These are phyloP conservation scores for Phainopepla nitens DNA, from an alignment of 2,113 vertebrate species.

Conservation along the genomic window DNA sequence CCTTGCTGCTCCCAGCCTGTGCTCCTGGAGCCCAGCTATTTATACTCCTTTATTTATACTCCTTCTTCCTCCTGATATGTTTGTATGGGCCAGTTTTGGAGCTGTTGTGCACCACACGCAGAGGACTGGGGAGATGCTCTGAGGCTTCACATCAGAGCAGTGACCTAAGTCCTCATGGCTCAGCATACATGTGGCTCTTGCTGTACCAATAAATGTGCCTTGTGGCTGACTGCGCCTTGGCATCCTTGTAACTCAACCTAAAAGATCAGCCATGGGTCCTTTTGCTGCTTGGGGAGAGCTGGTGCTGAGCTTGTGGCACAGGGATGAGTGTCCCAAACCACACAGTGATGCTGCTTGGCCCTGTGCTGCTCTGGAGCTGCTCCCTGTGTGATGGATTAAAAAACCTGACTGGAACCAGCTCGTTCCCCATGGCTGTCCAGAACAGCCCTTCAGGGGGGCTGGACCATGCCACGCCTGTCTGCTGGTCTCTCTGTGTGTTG, in stretches of 20 bases:
- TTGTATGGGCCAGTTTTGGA: neutral
- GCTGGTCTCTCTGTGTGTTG: fast-evolving
- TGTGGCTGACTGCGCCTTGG: neutral
- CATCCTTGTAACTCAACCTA: neutral
- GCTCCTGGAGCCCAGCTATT: neutral
- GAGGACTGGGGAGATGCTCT: neutral
- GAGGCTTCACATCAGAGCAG: neutral
- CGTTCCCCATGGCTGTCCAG: neutral
- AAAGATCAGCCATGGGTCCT: neutral
- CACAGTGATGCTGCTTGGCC: neutral
- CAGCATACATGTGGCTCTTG: neutral
- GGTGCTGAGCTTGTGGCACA: fast-evolving
- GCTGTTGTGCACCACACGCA: neutral
- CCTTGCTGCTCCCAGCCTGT: fast-evolving
- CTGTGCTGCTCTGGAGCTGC: neutral
- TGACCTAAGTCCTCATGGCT: neutral
- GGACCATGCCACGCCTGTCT: neutral
- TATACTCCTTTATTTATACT: neutral
- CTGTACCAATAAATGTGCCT: neutral
- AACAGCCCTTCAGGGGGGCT: neutral
- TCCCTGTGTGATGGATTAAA: neutral
- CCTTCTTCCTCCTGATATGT: neutral
- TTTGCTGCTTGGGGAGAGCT: neutral
- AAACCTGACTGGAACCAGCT: neutral
- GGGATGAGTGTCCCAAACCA: fast-evolving